These are phyloP conservation scores for Pseudolaguvia tuberculata DNA, from an alignment of 2,113 vertebrate genomes.

Conservation along the genomic window DNA sequence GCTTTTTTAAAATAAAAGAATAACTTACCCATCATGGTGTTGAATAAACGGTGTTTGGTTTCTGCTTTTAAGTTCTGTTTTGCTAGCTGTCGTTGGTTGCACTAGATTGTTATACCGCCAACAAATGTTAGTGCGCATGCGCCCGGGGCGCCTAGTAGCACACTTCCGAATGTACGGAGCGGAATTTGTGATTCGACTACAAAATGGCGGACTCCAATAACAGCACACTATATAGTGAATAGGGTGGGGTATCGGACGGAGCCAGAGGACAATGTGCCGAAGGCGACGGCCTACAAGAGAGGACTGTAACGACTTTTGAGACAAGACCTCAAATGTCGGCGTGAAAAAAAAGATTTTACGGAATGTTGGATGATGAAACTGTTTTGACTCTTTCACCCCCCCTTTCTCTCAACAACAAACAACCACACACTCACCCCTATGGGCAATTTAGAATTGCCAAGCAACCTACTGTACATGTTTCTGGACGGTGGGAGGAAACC, in stretches of 20 bases:
- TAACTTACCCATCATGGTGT: conserved; percentile 22
- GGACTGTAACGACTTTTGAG: not conserved
- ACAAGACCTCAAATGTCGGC: not conserved
- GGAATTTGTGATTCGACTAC: conserved; percentile 24
- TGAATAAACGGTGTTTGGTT: not conserved
- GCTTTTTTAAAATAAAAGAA: not conserved
- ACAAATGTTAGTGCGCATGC: conserved; percentile 18
- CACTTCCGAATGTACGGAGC: conserved; percentile 18
- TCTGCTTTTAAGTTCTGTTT: not conserved
- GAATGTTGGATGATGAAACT: not conserved
- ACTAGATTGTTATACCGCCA: conserved; percentile 4
- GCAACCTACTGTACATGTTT: no score
- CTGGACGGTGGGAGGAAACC: no score
- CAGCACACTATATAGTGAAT: conserved; percentile 32
- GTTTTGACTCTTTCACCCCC: no score
- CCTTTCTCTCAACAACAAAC: no score
- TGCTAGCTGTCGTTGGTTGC: not conserved
- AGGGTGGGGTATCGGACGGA: conserved; percentile 29
- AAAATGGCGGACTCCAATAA: conserved; percentile 17
- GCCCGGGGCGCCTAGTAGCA: conserved; percentile 8
- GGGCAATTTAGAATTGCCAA: no score
- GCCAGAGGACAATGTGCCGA: conserved; percentile 11
- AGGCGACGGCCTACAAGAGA: not conserved
- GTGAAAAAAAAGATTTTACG: not conserved
- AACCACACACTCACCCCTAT: no score